Percentiles rank a stretch among this genome's conserved stretches.
Evolutionary conservation across 2,888 invertebrate genomes (phyloP).

Genomic region (Tetranychus truncatus): DNA sequence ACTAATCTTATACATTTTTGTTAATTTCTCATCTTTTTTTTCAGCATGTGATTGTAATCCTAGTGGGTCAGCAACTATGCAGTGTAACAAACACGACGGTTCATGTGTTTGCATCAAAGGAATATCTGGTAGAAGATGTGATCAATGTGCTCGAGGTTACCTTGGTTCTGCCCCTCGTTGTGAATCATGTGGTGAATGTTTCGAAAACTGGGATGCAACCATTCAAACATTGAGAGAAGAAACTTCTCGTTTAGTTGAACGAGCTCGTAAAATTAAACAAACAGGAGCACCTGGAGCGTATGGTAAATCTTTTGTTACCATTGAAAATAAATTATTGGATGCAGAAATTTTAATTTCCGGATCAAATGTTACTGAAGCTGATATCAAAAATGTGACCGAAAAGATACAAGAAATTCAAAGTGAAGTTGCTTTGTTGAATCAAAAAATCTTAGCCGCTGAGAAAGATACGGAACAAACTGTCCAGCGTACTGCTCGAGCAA

Average conservation of each 20-base stretch:
- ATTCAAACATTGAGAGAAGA: constrained; percentile 53
- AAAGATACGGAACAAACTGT: constrained; percentile 46
- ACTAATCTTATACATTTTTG: background rate
- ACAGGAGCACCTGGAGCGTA: constrained; percentile 92
- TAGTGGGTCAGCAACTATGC: constrained; percentile 60
- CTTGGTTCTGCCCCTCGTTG: constrained; percentile 77
- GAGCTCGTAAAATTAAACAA: constrained; percentile 79
- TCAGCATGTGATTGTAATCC: constrained; percentile 70
- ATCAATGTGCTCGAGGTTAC: constrained; percentile 76
- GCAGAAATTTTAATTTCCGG: background rate
- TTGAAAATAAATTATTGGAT: constrained; percentile 49
- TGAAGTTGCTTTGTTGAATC: constrained; percentile 41
- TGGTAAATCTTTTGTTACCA: constrained; percentile 75
- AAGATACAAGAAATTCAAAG: background rate
- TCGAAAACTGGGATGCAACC: constrained; percentile 88
- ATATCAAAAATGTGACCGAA: background rate
- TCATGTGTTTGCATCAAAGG: constrained; percentile 76
- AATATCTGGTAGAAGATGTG: constrained; percentile 84
- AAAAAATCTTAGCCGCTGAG: constrained; percentile 47
- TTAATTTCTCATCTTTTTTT: constrained; percentile 15
- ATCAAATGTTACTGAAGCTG: background rate
- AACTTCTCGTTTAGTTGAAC: constrained; percentile 58
- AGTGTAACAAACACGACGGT: constrained; percentile 79
- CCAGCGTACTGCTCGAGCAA: constrained; percentile 51
- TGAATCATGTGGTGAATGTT: constrained; percentile 90